Evolutionary conservation across 2,888 invertebrate genomes (phyloP).

Genomic region (Carabus problematicus): DNA sequence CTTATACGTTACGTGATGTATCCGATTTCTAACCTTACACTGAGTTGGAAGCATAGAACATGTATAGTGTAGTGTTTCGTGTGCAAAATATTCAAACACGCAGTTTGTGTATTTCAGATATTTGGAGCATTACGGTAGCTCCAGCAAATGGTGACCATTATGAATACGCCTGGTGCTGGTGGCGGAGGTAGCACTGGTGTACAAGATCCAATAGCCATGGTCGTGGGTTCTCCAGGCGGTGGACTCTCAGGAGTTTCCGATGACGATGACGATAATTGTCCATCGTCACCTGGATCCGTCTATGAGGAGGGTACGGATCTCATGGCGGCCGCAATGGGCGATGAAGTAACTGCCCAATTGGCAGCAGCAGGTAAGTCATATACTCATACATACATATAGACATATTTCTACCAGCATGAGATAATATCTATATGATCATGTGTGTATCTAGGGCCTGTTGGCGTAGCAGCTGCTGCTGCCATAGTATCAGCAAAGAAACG

Average conservation of each 20-base stretch:
- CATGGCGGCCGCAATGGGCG: slow-evolving; percentile 84
- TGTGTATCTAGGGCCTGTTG: slow-evolving; percentile 77
- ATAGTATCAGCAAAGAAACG: slow-evolving; percentile 95
- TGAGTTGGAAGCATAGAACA: too few species aligned
- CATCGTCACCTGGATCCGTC: slow-evolving; percentile 78
- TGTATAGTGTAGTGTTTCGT: too few species aligned
- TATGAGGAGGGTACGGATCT: slow-evolving; percentile 85
- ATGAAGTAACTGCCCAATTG: slow-evolving; percentile 95
- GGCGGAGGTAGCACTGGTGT: slow-evolving; percentile 47
- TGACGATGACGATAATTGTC: slow-evolving; percentile 84
- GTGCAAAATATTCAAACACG: too few species aligned
- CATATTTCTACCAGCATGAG: background rate
- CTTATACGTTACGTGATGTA: too few species aligned
- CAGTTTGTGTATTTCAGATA: slow-evolving; percentile 10
- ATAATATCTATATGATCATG: background rate
- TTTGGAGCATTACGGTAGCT: slow-evolving; percentile 39
- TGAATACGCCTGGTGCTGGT: slow-evolving; percentile 46
- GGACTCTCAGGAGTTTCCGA: slow-evolving; percentile 65
- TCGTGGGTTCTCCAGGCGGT: slow-evolving; percentile 61
- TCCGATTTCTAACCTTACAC: too few species aligned
- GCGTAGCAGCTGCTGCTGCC: slow-evolving; percentile 96
- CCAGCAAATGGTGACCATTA: slow-evolving; percentile 54
- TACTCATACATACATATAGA: background rate
- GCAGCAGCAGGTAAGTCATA: slow-evolving; percentile 86
- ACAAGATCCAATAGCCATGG: slow-evolving; percentile 75